Evolutionary conservation across 2,113 vertebrate species (phyloP).

Genomic region (Pygoscelis adeliae): DNA sequence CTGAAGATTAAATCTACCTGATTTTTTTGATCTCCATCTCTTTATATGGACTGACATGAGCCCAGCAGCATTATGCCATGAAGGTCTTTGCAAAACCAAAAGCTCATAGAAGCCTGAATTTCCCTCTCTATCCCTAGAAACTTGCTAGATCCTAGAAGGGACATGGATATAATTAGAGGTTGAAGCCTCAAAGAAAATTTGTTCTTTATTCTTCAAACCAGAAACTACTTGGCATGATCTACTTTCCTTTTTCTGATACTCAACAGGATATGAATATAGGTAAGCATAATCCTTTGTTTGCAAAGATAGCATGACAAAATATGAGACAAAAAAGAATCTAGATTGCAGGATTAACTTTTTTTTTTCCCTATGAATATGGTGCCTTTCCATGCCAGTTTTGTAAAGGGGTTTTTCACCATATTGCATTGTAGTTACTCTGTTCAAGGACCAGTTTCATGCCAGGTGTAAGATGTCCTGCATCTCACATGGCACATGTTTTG

Average conservation of each 20-base stretch:
- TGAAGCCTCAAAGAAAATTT: neutral
- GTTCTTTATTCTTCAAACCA: neutral
- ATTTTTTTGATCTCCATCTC: neutral
- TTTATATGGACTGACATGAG: neutral
- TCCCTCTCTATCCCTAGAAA: neutral
- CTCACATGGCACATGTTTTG: neutral
- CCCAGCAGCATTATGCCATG: neutral
- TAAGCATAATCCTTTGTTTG: neutral
- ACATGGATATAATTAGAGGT: neutral
- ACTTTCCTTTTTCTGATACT: neutral
- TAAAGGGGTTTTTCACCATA: neutral
- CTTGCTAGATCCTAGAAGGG: neutral
- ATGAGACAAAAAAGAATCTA: neutral
- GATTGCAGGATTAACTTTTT: neutral
- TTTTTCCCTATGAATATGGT: too few relatives aligned
- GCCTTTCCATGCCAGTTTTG: neutral
- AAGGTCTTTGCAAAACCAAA: neutral
- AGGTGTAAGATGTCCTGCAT: neutral
- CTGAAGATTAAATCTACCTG: neutral
- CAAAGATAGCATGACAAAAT: neutral
- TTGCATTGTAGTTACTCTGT: neutral
- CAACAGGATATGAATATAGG: neutral
- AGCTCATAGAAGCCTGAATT: neutral
- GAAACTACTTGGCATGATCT: neutral
- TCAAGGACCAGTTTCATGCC: neutral